These are phyloP conservation scores for Haliclystus octoradiatus DNA, from an alignment of 30 jellyfish, hydroid and myxozoan genomes.

Conservation along the genomic window DNA sequence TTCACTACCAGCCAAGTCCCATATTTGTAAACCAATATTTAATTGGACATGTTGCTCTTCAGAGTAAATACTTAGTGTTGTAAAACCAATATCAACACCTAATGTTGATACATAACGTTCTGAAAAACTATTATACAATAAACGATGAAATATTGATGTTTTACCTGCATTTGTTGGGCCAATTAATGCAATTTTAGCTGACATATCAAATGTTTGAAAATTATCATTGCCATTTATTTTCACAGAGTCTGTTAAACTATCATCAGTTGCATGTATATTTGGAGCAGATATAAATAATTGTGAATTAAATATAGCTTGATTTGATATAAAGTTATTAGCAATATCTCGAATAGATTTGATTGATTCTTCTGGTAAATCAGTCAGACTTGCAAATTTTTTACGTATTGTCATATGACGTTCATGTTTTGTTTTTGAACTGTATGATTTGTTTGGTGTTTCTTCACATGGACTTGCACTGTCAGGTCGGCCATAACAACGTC, in stretches of 20 bases:
- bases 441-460: too few relatives aligned
- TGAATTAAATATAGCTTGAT: too few relatives aligned
- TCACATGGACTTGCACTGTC: too few relatives aligned
- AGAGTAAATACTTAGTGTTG: conserved; percentile 28
- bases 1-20: conserved; percentile 84
- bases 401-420: too few relatives aligned
- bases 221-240: neutral
- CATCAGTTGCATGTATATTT: too few relatives aligned
- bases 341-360: too few relatives aligned
- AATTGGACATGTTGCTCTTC: conserved; percentile 26
- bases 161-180: conserved; percentile 79
- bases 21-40: conserved; percentile 43
- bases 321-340: too few relatives aligned
- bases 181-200: conserved; percentile 30
- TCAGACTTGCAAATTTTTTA: too few relatives aligned
- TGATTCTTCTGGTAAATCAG: too few relatives aligned
- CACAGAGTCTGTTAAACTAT: neutral
- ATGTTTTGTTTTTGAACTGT: too few relatives aligned
- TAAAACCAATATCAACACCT: conserved; percentile 73
- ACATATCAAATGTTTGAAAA: neutral
- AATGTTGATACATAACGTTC: conserved; percentile 59
- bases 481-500: too few relatives aligned
- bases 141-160: conserved; percentile 79
- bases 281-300: too few relatives aligned
- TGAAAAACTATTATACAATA: conserved; percentile 70